These are phyloP conservation scores for Imbricaverruca yamaguchii DNA, from an alignment of 2,888 invertebrate genomes.

Conservation along the genomic window DNA sequence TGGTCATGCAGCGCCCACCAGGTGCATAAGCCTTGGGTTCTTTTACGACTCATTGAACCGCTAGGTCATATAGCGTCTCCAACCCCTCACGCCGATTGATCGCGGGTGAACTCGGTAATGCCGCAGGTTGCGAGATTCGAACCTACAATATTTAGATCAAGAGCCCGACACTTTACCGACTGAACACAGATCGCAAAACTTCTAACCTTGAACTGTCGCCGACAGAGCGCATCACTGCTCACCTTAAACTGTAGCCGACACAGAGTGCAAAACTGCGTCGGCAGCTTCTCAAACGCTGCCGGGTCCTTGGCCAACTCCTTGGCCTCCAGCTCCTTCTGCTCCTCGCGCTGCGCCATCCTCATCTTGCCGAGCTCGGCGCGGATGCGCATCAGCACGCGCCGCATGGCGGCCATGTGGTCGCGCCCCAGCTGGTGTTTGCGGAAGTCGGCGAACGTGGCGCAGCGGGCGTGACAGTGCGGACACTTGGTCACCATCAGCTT, in stretches of 20 bases:
- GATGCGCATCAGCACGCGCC: not conserved
- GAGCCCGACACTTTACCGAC: no score
- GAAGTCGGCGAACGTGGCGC: slow-evolving; percentile 20
- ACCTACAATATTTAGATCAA: no score
- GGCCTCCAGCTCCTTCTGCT: slow-evolving; percentile 15
- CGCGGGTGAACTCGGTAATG: no score
- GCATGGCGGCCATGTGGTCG: slow-evolving; percentile 18
- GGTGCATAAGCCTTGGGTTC: no score
- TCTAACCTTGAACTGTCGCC: no score
- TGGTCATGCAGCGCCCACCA: no score
- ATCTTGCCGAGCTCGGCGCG: slow-evolving; percentile 12
- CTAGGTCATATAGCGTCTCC: no score
- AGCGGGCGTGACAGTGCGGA: slow-evolving; percentile 15
- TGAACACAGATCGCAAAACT: no score
- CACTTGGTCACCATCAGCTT: slow-evolving; percentile 13
- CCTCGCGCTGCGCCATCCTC: slow-evolving; percentile 18
- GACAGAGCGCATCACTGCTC: not conserved
- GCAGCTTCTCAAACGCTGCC: not conserved
- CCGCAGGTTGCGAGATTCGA: no score
- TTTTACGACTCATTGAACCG: no score
- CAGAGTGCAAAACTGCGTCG: slow-evolving; percentile 10
- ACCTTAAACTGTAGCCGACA: slow-evolving; percentile 9
- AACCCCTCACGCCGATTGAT: no score
- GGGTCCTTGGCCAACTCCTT: not conserved
- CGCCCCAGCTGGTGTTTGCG: slow-evolving; percentile 13